phyloP scores from a whole-genome alignment of 2,888 invertebrate genomes.

The Piscicola geometra region DNA sequence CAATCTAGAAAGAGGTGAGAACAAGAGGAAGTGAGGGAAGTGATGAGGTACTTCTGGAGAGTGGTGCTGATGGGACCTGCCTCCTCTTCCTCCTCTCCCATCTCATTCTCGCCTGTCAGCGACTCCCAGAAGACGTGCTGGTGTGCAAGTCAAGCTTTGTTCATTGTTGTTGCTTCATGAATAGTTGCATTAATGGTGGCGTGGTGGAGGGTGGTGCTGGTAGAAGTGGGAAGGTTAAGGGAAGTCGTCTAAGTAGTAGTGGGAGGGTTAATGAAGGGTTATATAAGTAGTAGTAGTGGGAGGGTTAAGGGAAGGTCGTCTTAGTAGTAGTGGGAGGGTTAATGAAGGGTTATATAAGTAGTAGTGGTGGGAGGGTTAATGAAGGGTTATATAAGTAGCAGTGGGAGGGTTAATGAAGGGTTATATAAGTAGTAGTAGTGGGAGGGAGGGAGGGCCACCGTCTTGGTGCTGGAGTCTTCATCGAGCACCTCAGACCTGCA shows the following conservation, averaged over 20 bases:
- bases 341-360: not conserved
- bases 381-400: not conserved
- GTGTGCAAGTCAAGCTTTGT: no score
- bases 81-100: slow-evolving; percentile 13
- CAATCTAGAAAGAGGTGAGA: no score
- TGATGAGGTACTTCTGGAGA: slow-evolving; percentile 10
- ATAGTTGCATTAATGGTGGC: no score
- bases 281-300: not conserved
- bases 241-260: not conserved
- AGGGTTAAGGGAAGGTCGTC: not conserved
- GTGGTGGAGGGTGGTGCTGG: not conserved
- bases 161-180: no score
- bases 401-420: not conserved
- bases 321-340: not conserved
- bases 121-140: slow-evolving; percentile 36
- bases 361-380: not conserved
- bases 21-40: no score
- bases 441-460: slow-evolving; percentile 40
- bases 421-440: not conserved
- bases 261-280: not conserved
- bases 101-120: slow-evolving; percentile 31
- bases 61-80: not conserved
- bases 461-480: slow-evolving; percentile 42
- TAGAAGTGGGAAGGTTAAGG: not conserved
- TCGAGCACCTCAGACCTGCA: slow-evolving; percentile 46